Percentiles rank a stretch among this genome's conserved stretches.
phyloP scores from a whole-genome alignment of 2,113 vertebrate genomes.

The Ammospiza nelsoni region DNA sequence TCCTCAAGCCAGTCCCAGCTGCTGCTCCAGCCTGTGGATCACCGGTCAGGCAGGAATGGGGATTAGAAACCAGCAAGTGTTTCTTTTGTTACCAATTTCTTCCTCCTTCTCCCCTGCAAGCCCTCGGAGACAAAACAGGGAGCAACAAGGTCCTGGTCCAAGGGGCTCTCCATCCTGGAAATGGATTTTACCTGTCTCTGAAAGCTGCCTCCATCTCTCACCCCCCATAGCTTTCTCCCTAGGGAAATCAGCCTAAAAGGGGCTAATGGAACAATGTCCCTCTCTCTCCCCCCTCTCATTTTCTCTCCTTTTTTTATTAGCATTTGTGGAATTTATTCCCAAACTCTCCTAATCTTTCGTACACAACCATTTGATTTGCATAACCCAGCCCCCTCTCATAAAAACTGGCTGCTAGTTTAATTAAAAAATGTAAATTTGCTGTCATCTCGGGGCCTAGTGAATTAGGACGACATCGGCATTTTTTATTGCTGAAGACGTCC shows the following conservation, averaged over 20 bases:
- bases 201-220: constrained; percentile 68
- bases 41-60: background rate
- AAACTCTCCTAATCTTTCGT: constrained; percentile 99
- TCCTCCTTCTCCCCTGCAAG: background rate
- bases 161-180: constrained; percentile 61
- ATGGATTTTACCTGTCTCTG: constrained; percentile 74
- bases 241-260: constrained; percentile 93
- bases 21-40: background rate
- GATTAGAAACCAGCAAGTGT: constrained; percentile 4
- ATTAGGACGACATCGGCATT: constrained; percentile 99
- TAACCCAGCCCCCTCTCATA: constrained; percentile 99
- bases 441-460: constrained; percentile 98
- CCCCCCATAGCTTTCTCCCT: constrained; percentile 64
- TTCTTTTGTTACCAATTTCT: background rate
- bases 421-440: constrained; percentile 99
- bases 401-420: constrained; percentile 99
- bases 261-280: constrained; percentile 91
- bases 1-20: background rate
- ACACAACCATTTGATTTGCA: constrained; percentile 99
- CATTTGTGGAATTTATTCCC: constrained; percentile 99
- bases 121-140: background rate
- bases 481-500: constrained; percentile 99
- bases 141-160: constrained; percentile 58
- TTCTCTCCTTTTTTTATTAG: constrained; percentile 83
- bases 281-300: constrained; percentile 76